Percentiles rank a stretch among this genome's conserved stretches.
Conservation (phyloP, 2,888 invertebrate genomes). For the Balanococcus diminutus region DNA sequence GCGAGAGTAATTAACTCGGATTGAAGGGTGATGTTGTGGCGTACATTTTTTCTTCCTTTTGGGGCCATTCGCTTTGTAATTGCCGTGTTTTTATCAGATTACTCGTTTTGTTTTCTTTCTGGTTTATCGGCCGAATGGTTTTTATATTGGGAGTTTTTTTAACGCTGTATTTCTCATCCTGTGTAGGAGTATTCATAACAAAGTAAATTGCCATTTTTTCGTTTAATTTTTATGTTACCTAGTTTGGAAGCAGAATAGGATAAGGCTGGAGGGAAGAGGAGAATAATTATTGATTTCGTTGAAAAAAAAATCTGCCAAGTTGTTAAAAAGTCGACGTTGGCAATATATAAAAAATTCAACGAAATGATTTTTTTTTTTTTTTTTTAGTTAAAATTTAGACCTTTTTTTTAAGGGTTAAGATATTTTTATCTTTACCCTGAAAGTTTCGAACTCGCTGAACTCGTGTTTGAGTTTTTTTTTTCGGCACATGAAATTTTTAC, state of each 20-base stretch:
- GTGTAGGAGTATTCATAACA: not conserved
- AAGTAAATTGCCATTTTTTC: not conserved
- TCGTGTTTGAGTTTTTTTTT: not conserved
- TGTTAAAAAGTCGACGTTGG: not conserved
- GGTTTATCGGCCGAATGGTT: not conserved
- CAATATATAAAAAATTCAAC: not conserved
- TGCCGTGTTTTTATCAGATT: conserved; percentile 8
- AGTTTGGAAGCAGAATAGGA: not conserved
- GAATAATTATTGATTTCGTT: not conserved
- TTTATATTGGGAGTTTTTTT: not conserved
- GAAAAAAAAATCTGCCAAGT: not conserved
- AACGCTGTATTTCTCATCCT: not conserved
- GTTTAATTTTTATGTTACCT: not conserved
- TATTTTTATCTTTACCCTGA: not conserved
- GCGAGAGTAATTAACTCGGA: conserved; percentile 30
- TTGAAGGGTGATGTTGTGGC: conserved; percentile 9
- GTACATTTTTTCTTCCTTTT: not conserved
- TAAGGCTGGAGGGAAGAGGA: not conserved
- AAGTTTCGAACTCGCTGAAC: not conserved
- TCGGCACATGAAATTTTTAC: not conserved
- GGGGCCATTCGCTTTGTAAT: not conserved
- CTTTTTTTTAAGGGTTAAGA: not conserved
- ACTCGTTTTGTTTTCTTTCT: not conserved
- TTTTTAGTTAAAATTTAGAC: not conserved
- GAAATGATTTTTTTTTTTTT: too few relatives aligned